A percentile compares a stretch with the other conserved stretches of the same genome.
phyloP scores from a whole-genome alignment of 2,113 vertebrate genomes.

The Sardina pilchardus region DNA sequence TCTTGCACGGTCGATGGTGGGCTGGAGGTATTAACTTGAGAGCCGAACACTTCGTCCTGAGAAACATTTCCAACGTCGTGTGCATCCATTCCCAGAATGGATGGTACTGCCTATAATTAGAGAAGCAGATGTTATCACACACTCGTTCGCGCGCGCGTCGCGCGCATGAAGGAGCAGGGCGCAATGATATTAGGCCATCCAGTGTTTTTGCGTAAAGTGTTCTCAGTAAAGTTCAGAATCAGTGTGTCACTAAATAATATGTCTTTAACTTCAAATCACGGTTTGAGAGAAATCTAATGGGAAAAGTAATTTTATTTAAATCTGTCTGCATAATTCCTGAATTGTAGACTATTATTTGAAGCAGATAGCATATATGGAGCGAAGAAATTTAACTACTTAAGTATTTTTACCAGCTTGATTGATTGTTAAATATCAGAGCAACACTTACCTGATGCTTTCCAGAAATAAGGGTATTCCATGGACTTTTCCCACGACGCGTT shows the following conservation, averaged over 20 bases:
- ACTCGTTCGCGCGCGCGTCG: not conserved
- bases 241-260: not conserved
- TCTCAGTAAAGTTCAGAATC: too few species aligned
- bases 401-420: too few species aligned
- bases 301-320: not conserved
- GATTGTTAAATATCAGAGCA: not conserved
- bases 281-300: not conserved
- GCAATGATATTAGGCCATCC: too few species aligned
- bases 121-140: not conserved
- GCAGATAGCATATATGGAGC: not conserved
- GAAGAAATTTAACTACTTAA: not conserved
- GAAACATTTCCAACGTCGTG: conserved; percentile 35
- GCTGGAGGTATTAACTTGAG: conserved; percentile 16
- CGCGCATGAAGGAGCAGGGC: too few species aligned
- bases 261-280: not conserved
- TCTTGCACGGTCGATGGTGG: conserved; percentile 22
- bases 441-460: not conserved
- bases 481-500: not conserved
- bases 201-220: too few species aligned
- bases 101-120: not conserved
- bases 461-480: not conserved
- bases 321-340: not conserved
- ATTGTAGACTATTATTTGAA: not conserved
- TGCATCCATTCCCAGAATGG: conserved; percentile 36
- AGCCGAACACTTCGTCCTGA: not conserved